Evolutionary conservation across 2,888 invertebrate genomes (phyloP).

Genomic region (Drosophila prostipennis): DNA sequence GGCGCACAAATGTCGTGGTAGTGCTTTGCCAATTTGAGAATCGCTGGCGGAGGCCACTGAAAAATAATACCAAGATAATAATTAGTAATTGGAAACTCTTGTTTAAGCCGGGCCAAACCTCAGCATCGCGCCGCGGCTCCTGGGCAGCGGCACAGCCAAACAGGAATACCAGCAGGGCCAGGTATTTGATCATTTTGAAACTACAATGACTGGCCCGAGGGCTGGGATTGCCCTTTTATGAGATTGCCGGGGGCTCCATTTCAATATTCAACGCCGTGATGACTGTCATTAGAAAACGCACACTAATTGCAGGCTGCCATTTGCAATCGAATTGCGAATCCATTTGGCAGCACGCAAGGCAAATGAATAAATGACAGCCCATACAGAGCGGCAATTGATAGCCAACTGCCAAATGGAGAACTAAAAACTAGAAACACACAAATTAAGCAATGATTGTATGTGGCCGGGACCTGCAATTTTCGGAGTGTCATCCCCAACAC

Average conservation of each 20-base stretch:
- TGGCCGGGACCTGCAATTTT: conserved; percentile 26
- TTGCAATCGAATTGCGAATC: conserved; percentile 48
- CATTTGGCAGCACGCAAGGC: conserved; percentile 37
- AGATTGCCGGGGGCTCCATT: conserved; percentile 3
- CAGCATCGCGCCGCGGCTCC: conserved; percentile 38
- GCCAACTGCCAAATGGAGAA: conserved; percentile 51
- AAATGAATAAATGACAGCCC: conserved; percentile 47
- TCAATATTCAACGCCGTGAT: conserved; percentile 27
- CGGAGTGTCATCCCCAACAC: conserved; percentile 27
- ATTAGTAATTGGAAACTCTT: not conserved
- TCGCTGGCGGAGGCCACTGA: conserved; percentile 78
- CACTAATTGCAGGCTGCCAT: conserved; percentile 50
- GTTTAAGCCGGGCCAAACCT: conserved; percentile 13
- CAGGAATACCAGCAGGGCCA: conserved; percentile 14
- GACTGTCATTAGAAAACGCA: conserved; percentile 50
- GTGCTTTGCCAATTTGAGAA: conserved; percentile 71
- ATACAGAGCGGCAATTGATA: conserved; percentile 56
- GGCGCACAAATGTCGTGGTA: conserved; percentile 76
- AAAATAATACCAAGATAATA: not conserved
- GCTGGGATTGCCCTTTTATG: conserved; percentile 35
- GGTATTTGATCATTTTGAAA: conserved; percentile 37
- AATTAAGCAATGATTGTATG: conserved; percentile 58
- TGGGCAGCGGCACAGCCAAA: conserved; percentile 20
- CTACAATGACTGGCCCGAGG: conserved; percentile 2
- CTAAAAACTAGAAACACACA: conserved; percentile 41